Evolutionary conservation across 1,140 invertebrate species (phyloP), one percentile per base, ranked within the genome.

Genomic region (Chironomus tepperi): DNA sequence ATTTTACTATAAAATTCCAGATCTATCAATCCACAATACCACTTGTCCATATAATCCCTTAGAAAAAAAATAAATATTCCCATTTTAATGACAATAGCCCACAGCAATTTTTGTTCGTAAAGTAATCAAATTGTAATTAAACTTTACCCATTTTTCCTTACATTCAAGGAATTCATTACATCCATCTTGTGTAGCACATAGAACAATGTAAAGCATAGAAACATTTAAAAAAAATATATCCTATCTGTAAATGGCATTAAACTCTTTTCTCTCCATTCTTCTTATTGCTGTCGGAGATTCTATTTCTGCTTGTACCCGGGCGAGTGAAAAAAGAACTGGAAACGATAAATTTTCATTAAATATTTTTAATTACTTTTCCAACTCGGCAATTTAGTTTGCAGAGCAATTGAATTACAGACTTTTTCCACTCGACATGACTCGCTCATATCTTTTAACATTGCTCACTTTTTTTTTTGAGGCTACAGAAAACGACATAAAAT

Each of bases 311-410:
- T 12, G n/a, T 57, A n/a, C 47, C n/a, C 47, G n/a, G 12, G 47
- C 47, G n/a, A n/a, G 12, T 12, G 15, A n/a, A 57, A 15, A 1
- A n/a, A 57, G 12, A 57, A n/a, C 5, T 34, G 24, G 24, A 34
- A 57, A 70, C 65, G 65, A 70, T 70, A 70, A 70, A 70, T 70
- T 70, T 70, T 70, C 65, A 21, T 70, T 70, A 70, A 70, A 70
- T 57, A 70, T 70, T 19, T 19, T 18, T 70, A 70, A 70, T 70
- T 70, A 70, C 65, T 70, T 70, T 70, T 70, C 65, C 16, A 21
- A 70, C 65, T 19, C 19, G 65, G 65, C 65, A 70, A 70, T 70
- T 70, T 70, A 70, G 65, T 19, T 70, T 19, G 16, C 19, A 19
- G n/a, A 19, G 65, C 65, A 70, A 70, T 70, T 70, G 65, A 70